Conservation (phyloP, 2,888 invertebrate genomes). For the Scrobipalpa atriplicella region DNA sequence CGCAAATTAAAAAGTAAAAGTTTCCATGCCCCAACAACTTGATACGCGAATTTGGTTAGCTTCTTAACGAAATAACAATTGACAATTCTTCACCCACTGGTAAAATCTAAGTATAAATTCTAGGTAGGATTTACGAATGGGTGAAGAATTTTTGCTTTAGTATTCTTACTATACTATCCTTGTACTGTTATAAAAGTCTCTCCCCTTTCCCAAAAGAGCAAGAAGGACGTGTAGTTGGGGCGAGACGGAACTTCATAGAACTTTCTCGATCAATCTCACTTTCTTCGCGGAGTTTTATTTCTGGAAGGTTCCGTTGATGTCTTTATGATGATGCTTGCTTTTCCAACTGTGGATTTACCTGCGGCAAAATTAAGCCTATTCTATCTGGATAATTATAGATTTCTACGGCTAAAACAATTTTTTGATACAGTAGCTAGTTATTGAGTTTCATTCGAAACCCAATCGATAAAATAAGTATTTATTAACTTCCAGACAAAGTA, state of each 20-base stretch:
- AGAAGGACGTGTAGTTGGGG: not conserved
- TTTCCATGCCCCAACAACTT: no score
- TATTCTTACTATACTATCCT: no score
- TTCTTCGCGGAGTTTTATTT: conserved; percentile 67
- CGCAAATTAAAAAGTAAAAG: no score
- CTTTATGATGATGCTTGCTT: not conserved
- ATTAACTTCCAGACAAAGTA: no score
- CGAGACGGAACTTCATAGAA: conserved; percentile 50
- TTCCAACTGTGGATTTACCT: not conserved
- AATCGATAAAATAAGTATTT: no score
- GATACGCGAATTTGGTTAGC: no score
- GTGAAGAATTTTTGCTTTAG: no score
- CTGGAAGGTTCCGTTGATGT: conserved; percentile 27
- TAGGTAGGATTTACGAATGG: not conserved
- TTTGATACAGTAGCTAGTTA: no score
- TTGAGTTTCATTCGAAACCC: no score
- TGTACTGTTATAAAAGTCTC: not conserved
- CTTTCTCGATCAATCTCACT: conserved; percentile 74
- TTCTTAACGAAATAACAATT: not conserved
- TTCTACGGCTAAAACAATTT: no score
- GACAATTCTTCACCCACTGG: not conserved
- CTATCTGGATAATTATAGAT: no score
- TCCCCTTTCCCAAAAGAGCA: not conserved
- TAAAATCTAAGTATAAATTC: not conserved
- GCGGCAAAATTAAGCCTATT: no score